These are phyloP conservation scores for Apamea monoglypha DNA, from an alignment of 2,888 invertebrate genomes.

Conservation along the genomic window DNA sequence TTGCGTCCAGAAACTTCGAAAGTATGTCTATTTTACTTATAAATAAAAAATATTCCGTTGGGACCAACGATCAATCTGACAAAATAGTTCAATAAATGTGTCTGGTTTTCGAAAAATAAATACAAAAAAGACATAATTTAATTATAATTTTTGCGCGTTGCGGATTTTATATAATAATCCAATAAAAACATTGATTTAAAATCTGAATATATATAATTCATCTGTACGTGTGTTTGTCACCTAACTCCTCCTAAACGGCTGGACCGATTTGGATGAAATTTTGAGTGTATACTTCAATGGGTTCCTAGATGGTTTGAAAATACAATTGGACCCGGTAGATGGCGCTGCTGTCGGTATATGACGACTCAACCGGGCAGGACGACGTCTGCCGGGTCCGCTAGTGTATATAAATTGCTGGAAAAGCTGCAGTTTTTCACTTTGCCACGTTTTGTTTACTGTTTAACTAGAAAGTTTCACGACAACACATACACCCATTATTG, in stretches of 20 bases:
- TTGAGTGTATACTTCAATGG: too few species aligned
- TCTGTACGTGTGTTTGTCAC: too few species aligned
- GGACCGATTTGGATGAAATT: too few species aligned
- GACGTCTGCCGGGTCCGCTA: too few species aligned
- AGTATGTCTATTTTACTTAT: background rate
- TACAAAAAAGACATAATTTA: background rate
- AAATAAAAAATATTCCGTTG: too few species aligned
- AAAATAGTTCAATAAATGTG: background rate
- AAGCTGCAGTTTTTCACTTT: background rate
- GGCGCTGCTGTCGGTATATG: too few species aligned
- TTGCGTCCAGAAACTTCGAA: background rate
- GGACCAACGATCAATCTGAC: too few species aligned
- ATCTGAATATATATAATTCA: too few species aligned
- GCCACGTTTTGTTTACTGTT: background rate
- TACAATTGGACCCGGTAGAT: too few species aligned
- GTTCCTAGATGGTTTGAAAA: too few species aligned
- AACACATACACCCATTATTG: background rate
- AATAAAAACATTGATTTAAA: background rate
- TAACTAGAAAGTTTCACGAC: background rate
- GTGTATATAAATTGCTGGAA: background rate
- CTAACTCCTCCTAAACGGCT: too few species aligned
- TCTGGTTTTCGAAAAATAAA: background rate
- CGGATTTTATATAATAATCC: background rate
- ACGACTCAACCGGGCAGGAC: too few species aligned
- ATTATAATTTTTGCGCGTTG: background rate